Evolutionary conservation across 2,888 invertebrate species (phyloP).

Genomic region (Mesoligia furuncula): DNA sequence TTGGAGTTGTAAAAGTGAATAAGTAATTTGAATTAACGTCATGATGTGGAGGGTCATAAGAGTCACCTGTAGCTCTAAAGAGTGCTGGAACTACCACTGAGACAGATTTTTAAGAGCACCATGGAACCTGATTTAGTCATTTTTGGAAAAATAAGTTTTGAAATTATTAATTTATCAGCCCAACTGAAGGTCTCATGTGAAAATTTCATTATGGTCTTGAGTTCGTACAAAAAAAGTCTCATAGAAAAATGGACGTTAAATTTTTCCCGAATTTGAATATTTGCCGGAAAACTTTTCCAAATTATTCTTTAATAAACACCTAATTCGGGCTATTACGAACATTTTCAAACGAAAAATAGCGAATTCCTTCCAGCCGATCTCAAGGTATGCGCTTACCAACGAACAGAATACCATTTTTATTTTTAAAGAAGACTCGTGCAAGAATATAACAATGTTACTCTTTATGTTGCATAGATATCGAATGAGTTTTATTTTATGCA

Average conservation of each 20-base stretch:
- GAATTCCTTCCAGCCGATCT: neutral
- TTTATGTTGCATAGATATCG: constrained; percentile 8
- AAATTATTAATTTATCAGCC: too few species aligned
- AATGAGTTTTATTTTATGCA: constrained; percentile 22
- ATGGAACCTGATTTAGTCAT: neutral
- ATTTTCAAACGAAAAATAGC: neutral
- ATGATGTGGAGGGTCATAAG: neutral
- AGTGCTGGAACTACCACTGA: neutral
- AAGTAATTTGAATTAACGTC: constrained; percentile 9
- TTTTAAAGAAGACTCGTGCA: too few species aligned
- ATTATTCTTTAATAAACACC: neutral
- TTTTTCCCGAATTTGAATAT: too few species aligned
- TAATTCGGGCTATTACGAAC: neutral
- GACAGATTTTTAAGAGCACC: neutral
- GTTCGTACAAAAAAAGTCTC: neutral
- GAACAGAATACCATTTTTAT: neutral
- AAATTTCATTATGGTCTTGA: neutral
- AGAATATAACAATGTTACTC: neutral
- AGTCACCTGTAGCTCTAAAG: neutral
- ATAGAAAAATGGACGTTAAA: neutral
- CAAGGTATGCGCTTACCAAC: neutral
- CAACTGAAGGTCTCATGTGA: too few species aligned
- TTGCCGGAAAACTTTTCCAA: too few species aligned
- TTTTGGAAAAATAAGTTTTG: neutral
- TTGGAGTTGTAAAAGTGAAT: constrained; percentile 16